Evolutionary conservation across 2,888 invertebrate species (phyloP).

Genomic region (Diaphora mendica): DNA sequence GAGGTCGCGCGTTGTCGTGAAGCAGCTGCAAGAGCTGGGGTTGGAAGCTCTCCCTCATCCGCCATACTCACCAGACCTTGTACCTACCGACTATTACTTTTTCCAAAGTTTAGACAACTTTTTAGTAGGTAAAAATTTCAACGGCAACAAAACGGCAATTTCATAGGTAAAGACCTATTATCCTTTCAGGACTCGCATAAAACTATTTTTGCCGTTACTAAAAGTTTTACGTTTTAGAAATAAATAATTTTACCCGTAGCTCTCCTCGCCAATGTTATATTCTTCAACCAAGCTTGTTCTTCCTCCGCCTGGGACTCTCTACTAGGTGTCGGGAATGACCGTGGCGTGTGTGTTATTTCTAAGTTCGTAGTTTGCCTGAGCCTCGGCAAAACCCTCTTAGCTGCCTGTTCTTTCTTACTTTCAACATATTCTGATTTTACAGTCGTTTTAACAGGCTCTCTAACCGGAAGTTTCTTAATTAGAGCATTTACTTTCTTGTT

Average conservation of each 20-base stretch:
- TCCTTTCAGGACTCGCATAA: too few species aligned
- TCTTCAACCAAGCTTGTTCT: constrained; percentile 93
- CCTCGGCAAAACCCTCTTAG: constrained; percentile 81
- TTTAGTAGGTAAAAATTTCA: too few species aligned
- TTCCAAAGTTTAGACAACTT: too few species aligned
- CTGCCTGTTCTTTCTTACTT: constrained; percentile 69
- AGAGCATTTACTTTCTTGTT: not conserved
- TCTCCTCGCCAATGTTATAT: constrained; percentile 91
- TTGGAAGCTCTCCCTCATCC: too few species aligned
- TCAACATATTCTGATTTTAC: constrained; percentile 74
- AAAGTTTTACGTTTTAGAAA: too few species aligned
- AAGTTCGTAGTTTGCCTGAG: constrained; percentile 87
- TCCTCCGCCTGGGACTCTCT: constrained; percentile 90
- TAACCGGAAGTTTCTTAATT: constrained; percentile 26
- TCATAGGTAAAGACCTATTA: too few species aligned
- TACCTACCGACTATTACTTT: too few species aligned
- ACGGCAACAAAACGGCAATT: too few species aligned
- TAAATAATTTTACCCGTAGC: constrained; percentile 73
- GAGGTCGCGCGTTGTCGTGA: too few species aligned
- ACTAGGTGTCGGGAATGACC: constrained; percentile 93
- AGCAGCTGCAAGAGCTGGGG: too few species aligned
- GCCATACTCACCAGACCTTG: too few species aligned
- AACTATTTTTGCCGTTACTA: not conserved
- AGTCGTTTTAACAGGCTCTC: constrained; percentile 52
- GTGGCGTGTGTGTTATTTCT: constrained; percentile 90